Evolutionary conservation across 2,888 invertebrate genomes (phyloP).

Genomic region (Pachydiplax longipennis): DNA sequence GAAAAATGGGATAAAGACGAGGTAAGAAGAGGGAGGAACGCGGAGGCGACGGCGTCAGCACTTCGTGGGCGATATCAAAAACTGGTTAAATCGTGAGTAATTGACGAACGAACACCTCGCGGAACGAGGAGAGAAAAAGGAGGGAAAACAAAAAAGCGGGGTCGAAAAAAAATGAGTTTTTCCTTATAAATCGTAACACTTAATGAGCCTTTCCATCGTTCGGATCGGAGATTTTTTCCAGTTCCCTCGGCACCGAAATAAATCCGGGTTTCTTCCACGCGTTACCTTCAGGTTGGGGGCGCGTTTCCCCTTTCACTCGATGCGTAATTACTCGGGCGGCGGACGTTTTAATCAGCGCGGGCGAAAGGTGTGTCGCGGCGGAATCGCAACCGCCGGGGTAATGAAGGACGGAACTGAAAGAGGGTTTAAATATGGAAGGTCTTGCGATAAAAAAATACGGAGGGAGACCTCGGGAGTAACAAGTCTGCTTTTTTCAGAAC

Average conservation of each 20-base stretch:
- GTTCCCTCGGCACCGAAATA: background rate
- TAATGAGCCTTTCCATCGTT: constrained; percentile 30
- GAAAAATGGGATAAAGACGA: background rate
- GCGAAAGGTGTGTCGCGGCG: constrained; percentile 18
- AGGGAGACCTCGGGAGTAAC: background rate
- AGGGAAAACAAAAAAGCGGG: background rate
- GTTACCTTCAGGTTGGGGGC: background rate
- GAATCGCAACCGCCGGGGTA: background rate
- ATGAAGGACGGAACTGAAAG: background rate
- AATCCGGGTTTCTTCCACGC: background rate
- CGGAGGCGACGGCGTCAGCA: background rate
- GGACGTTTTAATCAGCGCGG: constrained; percentile 34
- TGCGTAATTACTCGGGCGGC: constrained; percentile 31
- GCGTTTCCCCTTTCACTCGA: background rate
- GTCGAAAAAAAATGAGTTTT: background rate
- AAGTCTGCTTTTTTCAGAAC: background rate
- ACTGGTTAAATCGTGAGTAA: constrained; percentile 29
- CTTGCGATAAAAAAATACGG: background rate
- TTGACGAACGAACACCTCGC: background rate
- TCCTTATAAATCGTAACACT: background rate
- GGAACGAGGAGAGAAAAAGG: background rate
- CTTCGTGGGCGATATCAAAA: background rate
- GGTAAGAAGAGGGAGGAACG: background rate
- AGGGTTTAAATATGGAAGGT: too few relatives aligned
- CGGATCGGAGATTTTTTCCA: background rate